Evolutionary conservation across 2,888 invertebrate genomes (phyloP).

Genomic region (Drosophila mulleri): DNA sequence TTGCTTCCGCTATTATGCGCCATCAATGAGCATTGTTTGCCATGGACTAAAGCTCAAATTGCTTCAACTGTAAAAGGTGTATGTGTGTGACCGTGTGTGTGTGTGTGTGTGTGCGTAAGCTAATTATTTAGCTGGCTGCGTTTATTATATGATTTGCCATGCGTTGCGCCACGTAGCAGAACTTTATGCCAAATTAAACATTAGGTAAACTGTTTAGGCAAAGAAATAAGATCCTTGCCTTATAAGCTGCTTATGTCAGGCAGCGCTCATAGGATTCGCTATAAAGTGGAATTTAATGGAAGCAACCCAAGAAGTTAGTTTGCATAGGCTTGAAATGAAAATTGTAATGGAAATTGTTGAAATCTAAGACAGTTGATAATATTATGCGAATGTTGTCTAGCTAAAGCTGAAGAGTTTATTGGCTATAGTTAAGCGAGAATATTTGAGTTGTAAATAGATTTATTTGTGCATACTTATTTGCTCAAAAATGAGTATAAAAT

Average conservation of each 20-base stretch:
- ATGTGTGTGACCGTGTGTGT: neutral
- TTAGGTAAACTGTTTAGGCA: constrained; percentile 12
- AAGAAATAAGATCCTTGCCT: constrained; percentile 9
- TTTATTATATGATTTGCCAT: constrained; percentile 36
- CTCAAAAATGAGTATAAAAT: no score
- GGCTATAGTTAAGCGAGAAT: no score
- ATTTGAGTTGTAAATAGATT: no score
- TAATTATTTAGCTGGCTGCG: constrained; percentile 46
- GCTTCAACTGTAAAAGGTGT: constrained; percentile 21
- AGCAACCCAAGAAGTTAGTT: neutral
- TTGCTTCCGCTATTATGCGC: constrained; percentile 57
- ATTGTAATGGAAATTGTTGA: neutral
- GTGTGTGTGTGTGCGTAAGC: constrained; percentile 13
- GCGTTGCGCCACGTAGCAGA: constrained; percentile 7
- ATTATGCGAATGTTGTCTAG: neutral
- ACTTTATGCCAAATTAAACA: constrained; percentile 32
- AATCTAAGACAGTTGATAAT: neutral
- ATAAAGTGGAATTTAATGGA: neutral
- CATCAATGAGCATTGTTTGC: constrained; percentile 70
- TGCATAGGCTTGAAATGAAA: neutral
- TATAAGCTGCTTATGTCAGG: neutral
- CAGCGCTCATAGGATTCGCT: neutral
- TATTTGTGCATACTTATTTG: no score
- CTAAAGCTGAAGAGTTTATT: neutral
- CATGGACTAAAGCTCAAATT: constrained; percentile 39